Evolutionary conservation across 2,888 invertebrate species (phyloP).

Genomic region (Matsumyia berberina): DNA sequence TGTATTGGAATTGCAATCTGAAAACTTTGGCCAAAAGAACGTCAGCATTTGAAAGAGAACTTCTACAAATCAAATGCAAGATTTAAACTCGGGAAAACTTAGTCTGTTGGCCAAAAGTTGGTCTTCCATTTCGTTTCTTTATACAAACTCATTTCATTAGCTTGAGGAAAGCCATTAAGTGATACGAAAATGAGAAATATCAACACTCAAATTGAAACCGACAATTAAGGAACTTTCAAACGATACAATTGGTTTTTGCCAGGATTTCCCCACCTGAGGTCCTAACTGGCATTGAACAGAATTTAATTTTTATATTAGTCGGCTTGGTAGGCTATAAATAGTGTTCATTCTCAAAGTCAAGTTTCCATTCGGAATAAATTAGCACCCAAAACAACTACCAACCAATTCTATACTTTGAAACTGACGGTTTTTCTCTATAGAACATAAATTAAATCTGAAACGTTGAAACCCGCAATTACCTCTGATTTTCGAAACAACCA

Average conservation of each 20-base stretch:
- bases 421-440: no score
- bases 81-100: slow-evolving; percentile 36
- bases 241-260: neutral
- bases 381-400: no score
- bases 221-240: slow-evolving; percentile 29
- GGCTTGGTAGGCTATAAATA: no score
- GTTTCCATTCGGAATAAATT: no score
- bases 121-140: neutral
- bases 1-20: slow-evolving; percentile 2
- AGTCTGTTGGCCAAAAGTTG: slow-evolving; percentile 31
- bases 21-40: slow-evolving; percentile 17
- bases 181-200: slow-evolving; percentile 25
- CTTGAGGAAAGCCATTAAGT: slow-evolving; percentile 18
- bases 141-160: slow-evolving; percentile 26
- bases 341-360: no score
- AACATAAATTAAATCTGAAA: no score
- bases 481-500: no score
- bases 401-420: no score
- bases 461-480: no score
- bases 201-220: slow-evolving; percentile 23
- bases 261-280: neutral
- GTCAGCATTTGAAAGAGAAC: slow-evolving; percentile 11
- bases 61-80: slow-evolving; percentile 45
- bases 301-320: neutral
- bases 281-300: no score